Percentiles rank a stretch among this genome's conserved stretches.
These are phyloP conservation scores for Maccullochella peelii DNA, from an alignment of 2,113 vertebrate genomes.

Conservation along the genomic window DNA sequence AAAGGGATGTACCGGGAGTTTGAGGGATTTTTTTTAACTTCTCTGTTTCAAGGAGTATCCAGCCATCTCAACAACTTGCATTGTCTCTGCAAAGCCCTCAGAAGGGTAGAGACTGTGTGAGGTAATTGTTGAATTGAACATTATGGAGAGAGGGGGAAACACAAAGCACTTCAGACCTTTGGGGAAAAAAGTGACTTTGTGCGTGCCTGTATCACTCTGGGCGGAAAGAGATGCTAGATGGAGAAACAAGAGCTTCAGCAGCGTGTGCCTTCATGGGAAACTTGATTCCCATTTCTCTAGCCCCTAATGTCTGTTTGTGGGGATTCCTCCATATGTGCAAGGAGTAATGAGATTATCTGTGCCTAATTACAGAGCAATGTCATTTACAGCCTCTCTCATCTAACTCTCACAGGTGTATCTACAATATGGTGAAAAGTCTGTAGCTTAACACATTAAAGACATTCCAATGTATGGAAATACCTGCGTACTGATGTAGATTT, in stretches of 20 bases:
- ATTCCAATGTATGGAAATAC: slow-evolving; percentile 63
- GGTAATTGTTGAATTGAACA: background rate
- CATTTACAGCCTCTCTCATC: slow-evolving; percentile 14
- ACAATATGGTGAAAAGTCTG: slow-evolving; percentile 23
- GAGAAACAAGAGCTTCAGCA: slow-evolving; percentile 21
- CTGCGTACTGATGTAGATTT: slow-evolving; percentile 11
- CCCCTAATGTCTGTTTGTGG: slow-evolving; percentile 5
- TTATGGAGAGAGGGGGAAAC: background rate
- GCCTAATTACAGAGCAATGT: slow-evolving; percentile 44
- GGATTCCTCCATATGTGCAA: background rate
- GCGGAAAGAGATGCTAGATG: slow-evolving; percentile 3
- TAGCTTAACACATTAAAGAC: slow-evolving; percentile 57
- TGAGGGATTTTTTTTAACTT: background rate
- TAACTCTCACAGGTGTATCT: slow-evolving; percentile 4
- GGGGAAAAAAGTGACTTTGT: background rate
- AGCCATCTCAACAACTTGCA: background rate
- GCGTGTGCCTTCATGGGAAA: slow-evolving; percentile 57
- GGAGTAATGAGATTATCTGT: slow-evolving; percentile 26
- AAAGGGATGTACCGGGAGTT: slow-evolving; percentile 2
- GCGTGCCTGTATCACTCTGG: background rate
- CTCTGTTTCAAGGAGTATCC: background rate
- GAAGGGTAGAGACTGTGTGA: background rate
- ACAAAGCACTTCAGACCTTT: background rate
- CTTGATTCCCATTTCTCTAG: slow-evolving; percentile 17
- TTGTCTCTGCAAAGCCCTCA: background rate